Conservation (phyloP, 2,113 vertebrate genomes). For the Cebidichthys violaceus region DNA sequence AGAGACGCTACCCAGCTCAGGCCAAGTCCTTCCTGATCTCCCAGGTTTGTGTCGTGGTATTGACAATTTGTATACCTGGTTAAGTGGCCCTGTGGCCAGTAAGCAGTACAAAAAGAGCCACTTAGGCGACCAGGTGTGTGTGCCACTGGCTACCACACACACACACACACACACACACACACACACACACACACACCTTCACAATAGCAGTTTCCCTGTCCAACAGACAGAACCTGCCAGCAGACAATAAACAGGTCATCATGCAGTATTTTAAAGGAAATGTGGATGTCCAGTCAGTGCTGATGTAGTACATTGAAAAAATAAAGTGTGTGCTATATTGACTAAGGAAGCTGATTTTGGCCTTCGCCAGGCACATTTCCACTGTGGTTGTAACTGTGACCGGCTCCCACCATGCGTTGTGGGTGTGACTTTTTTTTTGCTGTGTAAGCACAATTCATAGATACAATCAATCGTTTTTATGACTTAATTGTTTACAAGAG, state of each 20-base stretch:
- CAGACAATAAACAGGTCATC: slow-evolving; percentile 5
- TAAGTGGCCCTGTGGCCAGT: slow-evolving; percentile 54
- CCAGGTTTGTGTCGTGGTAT: slow-evolving; percentile 22
- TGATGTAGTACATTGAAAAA: background rate
- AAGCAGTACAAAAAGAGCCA: background rate
- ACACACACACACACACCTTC: slow-evolving; percentile 30
- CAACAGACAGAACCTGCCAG: slow-evolving; percentile 17
- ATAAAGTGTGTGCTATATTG: background rate
- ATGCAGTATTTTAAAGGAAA: slow-evolving; percentile 7
- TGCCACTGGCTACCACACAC: slow-evolving; percentile 42
- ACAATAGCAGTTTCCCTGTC: slow-evolving; percentile 31
- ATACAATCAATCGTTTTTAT: background rate
- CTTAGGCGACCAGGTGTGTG: slow-evolving; percentile 39
- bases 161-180: slow-evolving; percentile 40
- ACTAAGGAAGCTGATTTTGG: background rate
- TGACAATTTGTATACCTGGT: slow-evolving; percentile 54
- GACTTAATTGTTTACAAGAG: background rate
- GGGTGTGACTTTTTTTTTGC: background rate
- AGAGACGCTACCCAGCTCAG: slow-evolving; percentile 1
- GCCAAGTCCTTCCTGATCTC: slow-evolving; percentile 21
- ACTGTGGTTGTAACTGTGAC: background rate
- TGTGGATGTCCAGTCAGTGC: background rate
- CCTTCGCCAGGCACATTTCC: background rate
- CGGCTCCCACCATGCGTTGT: background rate
- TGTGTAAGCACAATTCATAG: background rate